Conservation (phyloP, 2,797 vertebrate genomes). For the Danio tinwini region DNA sequence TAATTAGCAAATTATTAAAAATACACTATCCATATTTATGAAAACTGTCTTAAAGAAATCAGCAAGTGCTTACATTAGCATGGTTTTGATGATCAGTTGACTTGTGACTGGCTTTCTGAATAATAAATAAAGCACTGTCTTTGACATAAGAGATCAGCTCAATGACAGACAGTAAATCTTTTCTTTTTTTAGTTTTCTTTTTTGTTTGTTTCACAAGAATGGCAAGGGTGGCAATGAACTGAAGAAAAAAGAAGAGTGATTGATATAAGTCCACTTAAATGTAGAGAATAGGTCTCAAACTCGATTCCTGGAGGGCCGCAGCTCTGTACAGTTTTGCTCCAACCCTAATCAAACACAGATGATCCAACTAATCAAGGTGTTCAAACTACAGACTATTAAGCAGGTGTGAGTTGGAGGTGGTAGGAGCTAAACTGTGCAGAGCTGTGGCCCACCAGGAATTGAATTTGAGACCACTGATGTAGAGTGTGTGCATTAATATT, state of each 20-base stretch:
- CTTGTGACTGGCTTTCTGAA: constrained; percentile 53
- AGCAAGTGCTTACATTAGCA: constrained; percentile 70
- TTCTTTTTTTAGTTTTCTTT: constrained; percentile 67
- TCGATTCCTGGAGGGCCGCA: too few relatives aligned
- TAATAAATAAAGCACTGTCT: constrained; percentile 55
- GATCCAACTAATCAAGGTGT: too few relatives aligned
- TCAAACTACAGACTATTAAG: too few relatives aligned
- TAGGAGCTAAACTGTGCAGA: too few relatives aligned
- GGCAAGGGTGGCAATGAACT: constrained; percentile 68
- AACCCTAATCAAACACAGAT: too few relatives aligned
- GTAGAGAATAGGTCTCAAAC: too few relatives aligned
- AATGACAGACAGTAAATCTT: constrained; percentile 62
- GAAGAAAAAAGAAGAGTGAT: neutral
- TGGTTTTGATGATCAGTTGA: constrained; percentile 48
- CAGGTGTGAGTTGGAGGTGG: too few relatives aligned
- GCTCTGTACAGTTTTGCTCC: too few relatives aligned
- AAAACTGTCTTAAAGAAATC: too few relatives aligned
- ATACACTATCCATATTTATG: too few relatives aligned
- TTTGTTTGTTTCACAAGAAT: constrained; percentile 61
- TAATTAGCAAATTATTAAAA: neutral
- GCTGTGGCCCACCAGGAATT: too few relatives aligned
- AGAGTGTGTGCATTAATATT: neutral
- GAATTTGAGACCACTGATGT: too few relatives aligned
- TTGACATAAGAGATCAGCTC: constrained; percentile 66
- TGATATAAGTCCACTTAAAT: neutral